phyloP scores from a whole-genome alignment of 2,888 invertebrate species.

The Pantelozetes paolii region DNA sequence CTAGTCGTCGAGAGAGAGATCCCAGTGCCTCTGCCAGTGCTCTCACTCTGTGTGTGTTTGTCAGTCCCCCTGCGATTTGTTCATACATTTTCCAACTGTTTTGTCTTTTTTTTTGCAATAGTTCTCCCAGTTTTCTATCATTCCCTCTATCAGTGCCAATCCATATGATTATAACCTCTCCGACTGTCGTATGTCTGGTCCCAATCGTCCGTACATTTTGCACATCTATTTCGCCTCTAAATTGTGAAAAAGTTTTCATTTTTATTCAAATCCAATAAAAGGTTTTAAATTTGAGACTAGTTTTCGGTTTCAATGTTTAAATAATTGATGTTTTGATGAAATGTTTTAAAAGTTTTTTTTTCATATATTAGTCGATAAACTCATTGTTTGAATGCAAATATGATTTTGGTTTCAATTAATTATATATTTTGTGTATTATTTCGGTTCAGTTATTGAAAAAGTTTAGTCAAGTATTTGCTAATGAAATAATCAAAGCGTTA shows the following conservation, averaged over 20 bases:
- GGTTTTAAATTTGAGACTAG: no score
- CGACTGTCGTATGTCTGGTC: not conserved
- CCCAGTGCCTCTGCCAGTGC: not conserved
- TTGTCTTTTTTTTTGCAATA: constrained; percentile 40
- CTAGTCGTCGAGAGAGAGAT: not conserved
- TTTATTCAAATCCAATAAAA: no score
- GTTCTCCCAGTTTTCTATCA: constrained; percentile 44
- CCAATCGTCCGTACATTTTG: not conserved
- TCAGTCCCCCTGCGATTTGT: constrained; percentile 32
- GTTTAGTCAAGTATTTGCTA: not conserved
- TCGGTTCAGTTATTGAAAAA: not conserved
- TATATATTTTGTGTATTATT: no score
- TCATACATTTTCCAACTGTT: not conserved
- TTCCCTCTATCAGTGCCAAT: constrained; percentile 45
- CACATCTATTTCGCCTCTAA: not conserved
- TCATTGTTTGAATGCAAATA: no score
- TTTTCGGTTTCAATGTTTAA: no score
- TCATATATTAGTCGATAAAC: no score
- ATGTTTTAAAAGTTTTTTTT: no score
- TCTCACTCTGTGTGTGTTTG: not conserved
- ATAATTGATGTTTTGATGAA: no score
- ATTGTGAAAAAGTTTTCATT: not conserved
- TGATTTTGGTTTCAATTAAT: no score
- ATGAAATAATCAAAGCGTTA: constrained; percentile 26
- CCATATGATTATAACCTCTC: constrained; percentile 39